A percentile compares a stretch with the other conserved stretches of the same genome.
Evolutionary conservation across 2,113 vertebrate species (phyloP).

Genomic region (Poeciliopsis prolifica): DNA sequence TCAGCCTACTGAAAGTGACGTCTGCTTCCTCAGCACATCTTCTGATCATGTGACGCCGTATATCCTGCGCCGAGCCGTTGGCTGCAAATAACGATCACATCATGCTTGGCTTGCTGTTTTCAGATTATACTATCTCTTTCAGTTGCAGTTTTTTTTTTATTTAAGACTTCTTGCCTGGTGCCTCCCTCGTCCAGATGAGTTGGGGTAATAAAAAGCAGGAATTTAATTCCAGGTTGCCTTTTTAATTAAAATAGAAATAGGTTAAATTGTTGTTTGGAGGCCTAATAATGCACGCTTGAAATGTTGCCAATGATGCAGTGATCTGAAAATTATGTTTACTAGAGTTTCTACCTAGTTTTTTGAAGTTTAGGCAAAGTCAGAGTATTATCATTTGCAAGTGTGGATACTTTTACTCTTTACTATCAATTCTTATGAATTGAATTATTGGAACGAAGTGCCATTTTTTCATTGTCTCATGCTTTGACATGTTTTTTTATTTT

Average conservation of each 20-base stretch:
- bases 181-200: background rate
- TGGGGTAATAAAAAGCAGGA: conserved; percentile 36
- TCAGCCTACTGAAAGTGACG: background rate
- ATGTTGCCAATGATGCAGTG: background rate
- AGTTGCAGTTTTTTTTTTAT: background rate
- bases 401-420: background rate
- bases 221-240: conserved; percentile 4
- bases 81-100: conserved; percentile 10
- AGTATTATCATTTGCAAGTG: background rate
- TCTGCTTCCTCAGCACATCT: background rate
- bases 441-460: background rate
- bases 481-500: background rate
- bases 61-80: conserved; percentile 16
- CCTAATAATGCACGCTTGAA: background rate
- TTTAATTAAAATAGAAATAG: background rate
- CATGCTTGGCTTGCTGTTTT: conserved; percentile 22
- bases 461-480: background rate
- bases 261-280: background rate
- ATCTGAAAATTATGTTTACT: background rate
- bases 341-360: background rate
- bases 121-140: conserved; percentile 8
- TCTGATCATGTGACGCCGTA: background rate
- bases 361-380: background rate
- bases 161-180: conserved; percentile 23
- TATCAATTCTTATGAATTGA: background rate